Evolutionary conservation across 1,140 invertebrate species (phyloP), one percentile per base, ranked within the genome.

Genomic region (Drosophila pectinifera): DNA sequence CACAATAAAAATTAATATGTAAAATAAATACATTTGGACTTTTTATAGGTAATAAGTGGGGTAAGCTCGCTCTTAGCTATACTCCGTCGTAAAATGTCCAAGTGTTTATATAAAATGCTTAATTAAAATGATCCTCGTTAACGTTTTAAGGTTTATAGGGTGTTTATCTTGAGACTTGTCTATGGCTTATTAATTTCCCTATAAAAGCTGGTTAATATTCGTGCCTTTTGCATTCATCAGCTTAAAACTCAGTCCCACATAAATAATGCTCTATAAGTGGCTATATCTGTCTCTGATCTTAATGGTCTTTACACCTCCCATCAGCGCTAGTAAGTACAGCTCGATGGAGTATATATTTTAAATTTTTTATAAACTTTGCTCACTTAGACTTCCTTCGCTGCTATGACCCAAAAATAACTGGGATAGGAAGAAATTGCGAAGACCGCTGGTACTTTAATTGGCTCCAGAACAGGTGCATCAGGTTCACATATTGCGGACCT

Each of bases 191-290:
- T 57, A 69, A 70, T 41, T 70, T 20, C 13, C 24, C 49, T 69
- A 70, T 70, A 70, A 70, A 70, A 48, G 20, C 49, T 39, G 36
- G 34, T 48, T 41, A 69, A 56, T 31, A 69, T 56, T 70, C 63
- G 34, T 69, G 56, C 41, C 67, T 31, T 36, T 45, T 16, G 39
- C 65, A 69, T 69, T 65, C 31, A 68, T 69, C 62, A 43, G 42
- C 46, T 54, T 34, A 39, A 48, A 56, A 70, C 16, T 16, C 18
- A 69, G 34, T 69, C 48, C 18, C 41, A 56, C 64, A 70, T 70
- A 46, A 70, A 70, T 69, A 41, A 70, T 70, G 67, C 64, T 69
- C n/a, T 39, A 69, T 2, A 70, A 70, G 45, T 56, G 41, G 63
- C 16, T 70, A 38, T 70, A 70, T 70, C 48, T 70, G 14, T 45